These are phyloP conservation scores for Emydura subglobosa DNA, from an alignment of 2,113 vertebrate species.

Conservation along the genomic window DNA sequence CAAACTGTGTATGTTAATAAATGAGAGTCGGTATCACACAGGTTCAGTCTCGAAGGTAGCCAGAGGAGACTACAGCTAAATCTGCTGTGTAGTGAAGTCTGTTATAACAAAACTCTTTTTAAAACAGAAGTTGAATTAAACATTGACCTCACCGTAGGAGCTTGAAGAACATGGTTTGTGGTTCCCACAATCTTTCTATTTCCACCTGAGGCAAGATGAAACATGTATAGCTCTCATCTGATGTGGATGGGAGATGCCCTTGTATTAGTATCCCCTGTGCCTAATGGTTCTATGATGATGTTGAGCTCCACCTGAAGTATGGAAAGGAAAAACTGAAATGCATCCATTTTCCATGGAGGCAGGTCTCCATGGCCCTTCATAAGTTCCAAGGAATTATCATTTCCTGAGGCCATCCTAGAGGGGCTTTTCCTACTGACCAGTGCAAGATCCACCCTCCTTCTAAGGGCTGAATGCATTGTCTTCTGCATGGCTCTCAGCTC, in stretches of 20 bases:
- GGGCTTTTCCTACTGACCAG: background rate
- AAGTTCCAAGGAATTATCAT: background rate
- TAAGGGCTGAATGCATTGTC: background rate
- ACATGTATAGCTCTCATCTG: constrained; percentile 48
- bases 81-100: constrained; percentile 6
- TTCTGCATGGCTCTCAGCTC: accelerated
- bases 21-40: background rate
- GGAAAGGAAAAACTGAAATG: constrained; percentile 40
- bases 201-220: constrained; percentile 29
- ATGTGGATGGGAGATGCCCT: constrained; percentile 14
- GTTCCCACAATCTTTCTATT: constrained; percentile 41
- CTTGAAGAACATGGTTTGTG: constrained; percentile 21
- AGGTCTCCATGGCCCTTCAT: background rate
- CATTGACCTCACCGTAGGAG: background rate
- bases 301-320: constrained; percentile 30
- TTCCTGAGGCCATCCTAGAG: background rate
- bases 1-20: constrained; percentile 5
- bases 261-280: constrained; percentile 13
- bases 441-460: accelerated
- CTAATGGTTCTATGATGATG: constrained; percentile 18
- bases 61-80: background rate
- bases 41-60: background rate
- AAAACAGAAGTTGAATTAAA: background rate
- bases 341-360: background rate
- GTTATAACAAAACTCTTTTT: background rate